Evolutionary conservation across 2,888 invertebrate species (phyloP), one percentile per base, ranked within the genome.

Genomic region (Lasioglossum lativentre): DNA sequence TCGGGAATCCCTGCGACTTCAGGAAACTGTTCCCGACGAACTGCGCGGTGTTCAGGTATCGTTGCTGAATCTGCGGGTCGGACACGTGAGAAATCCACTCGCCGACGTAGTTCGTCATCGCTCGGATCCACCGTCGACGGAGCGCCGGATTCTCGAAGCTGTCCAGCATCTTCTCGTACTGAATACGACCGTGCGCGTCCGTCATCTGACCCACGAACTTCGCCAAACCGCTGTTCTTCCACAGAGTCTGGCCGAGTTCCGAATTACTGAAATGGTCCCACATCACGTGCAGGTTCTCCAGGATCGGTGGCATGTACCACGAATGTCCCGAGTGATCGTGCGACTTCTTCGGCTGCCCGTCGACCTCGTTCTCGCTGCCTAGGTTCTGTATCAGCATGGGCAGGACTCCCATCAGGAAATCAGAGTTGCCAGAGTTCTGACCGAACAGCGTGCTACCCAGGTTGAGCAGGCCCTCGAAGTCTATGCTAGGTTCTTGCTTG

Each of bases 61-160:
- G 97, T 92, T 97, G 96, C 92, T 98, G 97, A 12, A 97, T 97
- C 84, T 96, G 96, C 1, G 98, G 98, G 92, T 98, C 97, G 0
- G 98, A 96, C 34, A 98, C 93, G 89, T 97, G 97, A 34, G 97
- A 96, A 47, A 97, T 96, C 96, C 97, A 96, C 80, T 97, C 97
- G 0, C 97, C 97, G 86, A 98, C 95, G 92, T 97, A 97, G 86
- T 96, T 96, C 1, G 98, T 97, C 14, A 97, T 96, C 8, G 97
- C 96, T 91, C 97, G 97, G 88, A 98, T 97, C 98, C 98, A 98
- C 88, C 97, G 97, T 75, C 97, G 96, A 87, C 98, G 96, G 92
- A 98, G 97, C 73, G 97, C 97, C 82, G 97, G 97, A 93, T 98
- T 98, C 93, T 98, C 98, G 89, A 98, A 96, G 90, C 97, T 97